Conservation (phyloP, 2,797 vertebrate species). For the Chelon auratus region DNA sequence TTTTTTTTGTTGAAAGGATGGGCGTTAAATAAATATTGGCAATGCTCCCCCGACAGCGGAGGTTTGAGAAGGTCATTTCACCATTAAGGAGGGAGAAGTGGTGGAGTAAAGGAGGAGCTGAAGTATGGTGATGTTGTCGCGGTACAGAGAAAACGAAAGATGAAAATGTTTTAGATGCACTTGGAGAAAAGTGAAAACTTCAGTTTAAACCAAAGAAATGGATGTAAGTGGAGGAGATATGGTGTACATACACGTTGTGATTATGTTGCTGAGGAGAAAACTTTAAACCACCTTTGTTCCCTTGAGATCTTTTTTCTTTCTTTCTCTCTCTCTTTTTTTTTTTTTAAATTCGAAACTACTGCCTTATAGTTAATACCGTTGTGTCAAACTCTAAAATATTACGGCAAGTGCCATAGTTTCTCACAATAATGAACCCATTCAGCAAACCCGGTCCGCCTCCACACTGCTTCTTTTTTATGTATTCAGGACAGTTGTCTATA, state of each 20-base stretch:
- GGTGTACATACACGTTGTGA: conserved; percentile 31
- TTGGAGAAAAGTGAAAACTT: conserved; percentile 50
- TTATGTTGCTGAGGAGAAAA: conserved; percentile 25
- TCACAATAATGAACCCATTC: conserved; percentile 45
- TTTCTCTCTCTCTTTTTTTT: conserved; percentile 12
- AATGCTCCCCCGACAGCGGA: conserved; percentile 8
- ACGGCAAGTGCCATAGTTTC: conserved; percentile 71
- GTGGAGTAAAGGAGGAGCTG: conserved; percentile 6
- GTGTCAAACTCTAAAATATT: conserved; percentile 64
- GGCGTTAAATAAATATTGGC: conserved; percentile 25
- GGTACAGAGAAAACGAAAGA: conserved; percentile 5
- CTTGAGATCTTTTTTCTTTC: conserved; percentile 38
- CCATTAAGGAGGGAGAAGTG: conserved; percentile 3
- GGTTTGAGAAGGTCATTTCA: conserved; percentile 32
- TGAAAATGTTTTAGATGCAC: conserved; percentile 61
- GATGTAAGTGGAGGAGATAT: conserved; percentile 19
- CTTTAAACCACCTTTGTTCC: conserved; percentile 46
- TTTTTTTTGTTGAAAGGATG: conserved; percentile 22
- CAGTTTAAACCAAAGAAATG: conserved; percentile 72
- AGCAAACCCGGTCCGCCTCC: conserved; percentile 38
- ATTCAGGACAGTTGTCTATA: conserved; percentile 47
- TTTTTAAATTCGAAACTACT: conserved; percentile 48
- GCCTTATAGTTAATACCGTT: conserved; percentile 72
- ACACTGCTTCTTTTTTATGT: conserved; percentile 48
- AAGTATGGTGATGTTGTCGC: not conserved